Percentiles rank a stretch among this genome's conserved stretches.
Evolutionary conservation across 2,888 invertebrate genomes (phyloP).

Genomic region (Drosophila prolongata): DNA sequence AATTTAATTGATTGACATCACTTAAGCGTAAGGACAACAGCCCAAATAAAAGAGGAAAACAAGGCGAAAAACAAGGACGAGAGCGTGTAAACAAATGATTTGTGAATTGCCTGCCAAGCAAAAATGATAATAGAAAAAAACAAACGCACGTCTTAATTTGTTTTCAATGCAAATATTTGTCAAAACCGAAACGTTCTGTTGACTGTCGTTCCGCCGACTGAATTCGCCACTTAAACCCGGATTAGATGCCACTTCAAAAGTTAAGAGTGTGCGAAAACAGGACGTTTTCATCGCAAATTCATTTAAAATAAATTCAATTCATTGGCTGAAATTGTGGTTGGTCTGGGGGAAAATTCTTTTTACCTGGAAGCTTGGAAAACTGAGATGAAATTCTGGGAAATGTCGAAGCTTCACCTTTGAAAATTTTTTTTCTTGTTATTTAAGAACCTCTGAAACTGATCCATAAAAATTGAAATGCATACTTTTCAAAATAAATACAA

Average conservation of each 20-base stretch:
- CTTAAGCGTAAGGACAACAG: conserved; percentile 32
- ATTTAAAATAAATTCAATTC: conserved; percentile 1
- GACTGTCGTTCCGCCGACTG: conserved; percentile 1
- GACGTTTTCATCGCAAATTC: not conserved
- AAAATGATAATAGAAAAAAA: conserved; percentile 30
- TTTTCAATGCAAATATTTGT: conserved; percentile 25
- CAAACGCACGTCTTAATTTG: conserved; percentile 18
- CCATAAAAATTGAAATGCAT: too few species aligned
- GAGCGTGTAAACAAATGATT: conserved; percentile 54
- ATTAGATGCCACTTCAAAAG: conserved; percentile 23
- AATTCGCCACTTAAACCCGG: conserved; percentile 11
- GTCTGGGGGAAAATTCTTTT: not conserved
- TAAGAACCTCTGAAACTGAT: too few species aligned
- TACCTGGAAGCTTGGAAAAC: not conserved
- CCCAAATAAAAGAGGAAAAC: not conserved
- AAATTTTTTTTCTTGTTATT: too few species aligned
- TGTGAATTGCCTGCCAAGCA: conserved; percentile 48
- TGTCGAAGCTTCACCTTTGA: too few species aligned
- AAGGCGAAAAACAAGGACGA: conserved; percentile 7
- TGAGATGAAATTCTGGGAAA: not conserved
- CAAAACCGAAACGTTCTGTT: conserved; percentile 1
- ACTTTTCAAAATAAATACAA: too few species aligned
- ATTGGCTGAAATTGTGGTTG: not conserved
- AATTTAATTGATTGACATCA: conserved; percentile 52
- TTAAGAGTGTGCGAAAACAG: conserved; percentile 4